phyloP scores from a whole-genome alignment of 2,113 vertebrate species.

The Hippocampus zosterae region DNA sequence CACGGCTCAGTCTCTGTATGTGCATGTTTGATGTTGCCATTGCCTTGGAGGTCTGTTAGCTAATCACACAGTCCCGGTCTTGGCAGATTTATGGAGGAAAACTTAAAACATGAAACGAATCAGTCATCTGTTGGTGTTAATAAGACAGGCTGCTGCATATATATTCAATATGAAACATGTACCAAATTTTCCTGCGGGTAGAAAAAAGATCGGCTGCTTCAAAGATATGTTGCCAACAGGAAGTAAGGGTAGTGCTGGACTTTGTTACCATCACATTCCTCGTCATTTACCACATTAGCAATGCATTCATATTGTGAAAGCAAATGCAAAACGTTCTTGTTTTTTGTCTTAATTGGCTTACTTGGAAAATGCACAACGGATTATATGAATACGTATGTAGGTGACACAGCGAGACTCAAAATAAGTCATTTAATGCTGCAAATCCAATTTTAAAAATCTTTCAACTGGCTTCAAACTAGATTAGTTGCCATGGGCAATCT shows the following conservation, averaged over 20 bases:
- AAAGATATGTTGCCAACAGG: conserved; percentile 24
- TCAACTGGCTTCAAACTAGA: no score
- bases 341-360: not conserved
- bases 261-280: conserved; percentile 30
- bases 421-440: not conserved
- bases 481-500: no score
- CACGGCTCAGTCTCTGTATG: conserved; percentile 49
- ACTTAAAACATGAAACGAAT: conserved; percentile 53
- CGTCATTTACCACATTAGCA: conserved; percentile 12
- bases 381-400: not conserved
- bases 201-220: conserved; percentile 18
- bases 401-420: not conserved
- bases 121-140: conserved; percentile 52
- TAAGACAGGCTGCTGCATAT: conserved; percentile 47
- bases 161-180: conserved; percentile 24
- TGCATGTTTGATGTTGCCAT: conserved; percentile 67
- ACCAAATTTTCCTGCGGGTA: conserved; percentile 19
- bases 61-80: conserved; percentile 65
- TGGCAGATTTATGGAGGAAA: conserved; percentile 69
- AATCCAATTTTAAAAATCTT: no score
- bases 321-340: not conserved
- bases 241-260: conserved; percentile 17
- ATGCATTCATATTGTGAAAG: not conserved
- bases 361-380: not conserved
- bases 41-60: conserved; percentile 60